A percentile compares a stretch with the other conserved stretches of the same genome.
Evolutionary conservation across 2,113 vertebrate genomes (phyloP).

Genomic region (Sturnira hondurensis): DNA sequence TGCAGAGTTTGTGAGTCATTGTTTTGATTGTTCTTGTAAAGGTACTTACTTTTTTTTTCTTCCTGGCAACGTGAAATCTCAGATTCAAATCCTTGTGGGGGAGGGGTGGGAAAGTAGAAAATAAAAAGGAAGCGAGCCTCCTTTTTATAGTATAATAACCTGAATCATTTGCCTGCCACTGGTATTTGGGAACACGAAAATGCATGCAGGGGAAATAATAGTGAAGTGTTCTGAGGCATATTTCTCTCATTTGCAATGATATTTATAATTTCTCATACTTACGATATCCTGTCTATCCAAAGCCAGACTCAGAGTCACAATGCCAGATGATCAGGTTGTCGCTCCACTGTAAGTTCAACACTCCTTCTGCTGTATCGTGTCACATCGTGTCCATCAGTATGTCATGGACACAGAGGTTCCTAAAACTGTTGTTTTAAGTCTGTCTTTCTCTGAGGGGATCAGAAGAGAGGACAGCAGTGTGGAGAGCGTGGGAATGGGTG

Average conservation of each 20-base stretch:
- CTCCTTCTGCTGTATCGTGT: not conserved
- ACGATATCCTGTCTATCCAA: not conserved
- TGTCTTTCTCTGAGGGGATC: not conserved
- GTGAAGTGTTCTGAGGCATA: not conserved
- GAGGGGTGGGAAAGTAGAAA: slow-evolving; percentile 44
- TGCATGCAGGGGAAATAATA: not conserved
- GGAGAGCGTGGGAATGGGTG: not conserved
- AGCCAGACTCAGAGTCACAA: not conserved
- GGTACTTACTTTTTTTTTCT: not conserved
- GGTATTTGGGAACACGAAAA: slow-evolving; percentile 12
- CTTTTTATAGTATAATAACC: slow-evolving; percentile 25
- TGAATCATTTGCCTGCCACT: not conserved
- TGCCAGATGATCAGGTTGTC: not conserved
- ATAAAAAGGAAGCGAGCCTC: not conserved
- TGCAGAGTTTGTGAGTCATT: slow-evolving; percentile 53
- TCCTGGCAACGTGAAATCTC: slow-evolving; percentile 23
- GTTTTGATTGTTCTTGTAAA: slow-evolving; percentile 62
- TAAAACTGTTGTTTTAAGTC: not conserved
- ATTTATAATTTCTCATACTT: not conserved
- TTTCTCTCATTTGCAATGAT: not conserved
- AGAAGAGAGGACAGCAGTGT: not conserved
- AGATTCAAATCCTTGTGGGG: slow-evolving; percentile 41
- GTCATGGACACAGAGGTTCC: not conserved
- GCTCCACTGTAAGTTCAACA: not conserved
- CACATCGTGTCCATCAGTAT: not conserved